Base-by-base conservation (phyloP, 2,888 invertebrate genomes). In the Listrodromus nycthemerus region DNA sequence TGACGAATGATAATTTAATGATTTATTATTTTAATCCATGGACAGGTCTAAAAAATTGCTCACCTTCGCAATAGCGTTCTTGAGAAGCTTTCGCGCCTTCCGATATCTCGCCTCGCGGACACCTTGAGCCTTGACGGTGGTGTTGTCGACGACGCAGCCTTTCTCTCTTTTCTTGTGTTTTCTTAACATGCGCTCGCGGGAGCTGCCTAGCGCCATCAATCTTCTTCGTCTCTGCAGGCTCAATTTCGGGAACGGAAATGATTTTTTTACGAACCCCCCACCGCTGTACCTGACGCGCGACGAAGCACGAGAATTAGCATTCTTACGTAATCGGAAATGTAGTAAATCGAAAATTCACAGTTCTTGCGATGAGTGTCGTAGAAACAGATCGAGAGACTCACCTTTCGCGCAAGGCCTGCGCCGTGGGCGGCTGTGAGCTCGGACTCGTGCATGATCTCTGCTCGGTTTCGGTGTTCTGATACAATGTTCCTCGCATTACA, bases 231-330 rank as follows among this genome's bases (percentile, higher is more conserved):
- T 93, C 87, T 94, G 94, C 65, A 94, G 89, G 87, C 94, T 94
- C 87, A 94, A 92, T 88, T 95, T 95, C 37, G 95, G 94, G 86
- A 95, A 95, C 65, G 95, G 95, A 76, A 94, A 94, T 86, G 95
- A 95, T 90, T 95, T 95, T 89, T 95, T 95, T 65, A 94, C 95
- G 89, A 94, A 95, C 81, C 95, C 95, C 75, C 94, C 94, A 61
- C 94, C 94, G 69, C 94, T 93, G 88, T 94, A 95, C 87, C 93
- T 93, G 79, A 37, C 75, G 87, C 67, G 80, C 79, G 63, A 85
- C 50, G 41, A 75, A 83, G 82, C 77, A 83, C 80, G 73, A 74
- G 71, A 66, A 67, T 85, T 83, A 82, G 83, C 73, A 73, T 78
- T 75, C 48, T 69, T 61, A 81, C 45, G 52, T 52, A 41, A 10